A percentile compares a stretch with the other conserved stretches of the same genome.
Evolutionary conservation across 2,888 invertebrate species (phyloP).

Genomic region (Drosophila recens): DNA sequence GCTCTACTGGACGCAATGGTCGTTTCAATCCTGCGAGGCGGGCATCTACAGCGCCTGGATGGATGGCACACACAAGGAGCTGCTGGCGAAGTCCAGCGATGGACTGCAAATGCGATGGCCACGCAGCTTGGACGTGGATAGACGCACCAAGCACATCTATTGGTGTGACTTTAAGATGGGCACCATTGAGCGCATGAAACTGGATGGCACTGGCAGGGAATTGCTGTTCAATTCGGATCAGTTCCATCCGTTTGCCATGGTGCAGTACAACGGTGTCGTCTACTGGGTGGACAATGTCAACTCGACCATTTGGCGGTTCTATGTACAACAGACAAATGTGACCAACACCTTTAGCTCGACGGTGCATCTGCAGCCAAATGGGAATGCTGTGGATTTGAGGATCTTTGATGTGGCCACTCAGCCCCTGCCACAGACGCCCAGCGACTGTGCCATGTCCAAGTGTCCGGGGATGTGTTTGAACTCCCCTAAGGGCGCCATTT

Average conservation of each 20-base stretch:
- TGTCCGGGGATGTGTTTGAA: constrained; percentile 91
- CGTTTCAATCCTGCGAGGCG: constrained; percentile 84
- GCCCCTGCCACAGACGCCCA: constrained; percentile 71
- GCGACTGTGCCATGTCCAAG: constrained; percentile 78
- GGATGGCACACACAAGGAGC: constrained; percentile 89
- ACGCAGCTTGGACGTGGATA: constrained; percentile 90
- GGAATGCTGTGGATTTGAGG: constrained; percentile 89
- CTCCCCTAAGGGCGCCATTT: constrained; percentile 87
- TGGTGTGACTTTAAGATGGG: constrained; percentile 91
- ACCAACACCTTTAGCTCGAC: constrained; percentile 84
- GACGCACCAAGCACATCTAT: constrained; percentile 87
- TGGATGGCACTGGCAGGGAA: constrained; percentile 87
- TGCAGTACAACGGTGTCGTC: constrained; percentile 88
- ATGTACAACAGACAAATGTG: constrained; percentile 80
- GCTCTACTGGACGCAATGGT: constrained; percentile 93
- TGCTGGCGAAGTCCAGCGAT: constrained; percentile 88
- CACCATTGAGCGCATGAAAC: constrained; percentile 88
- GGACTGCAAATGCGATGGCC: constrained; percentile 88
- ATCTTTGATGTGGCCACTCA: constrained; percentile 88
- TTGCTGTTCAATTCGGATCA: constrained; percentile 86
- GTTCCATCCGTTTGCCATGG: constrained; percentile 90
- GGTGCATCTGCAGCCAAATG: constrained; percentile 84
- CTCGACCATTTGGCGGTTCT: constrained; percentile 87
- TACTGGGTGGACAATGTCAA: constrained; percentile 90
- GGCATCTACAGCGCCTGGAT: constrained; percentile 90